Percentiles rank a stretch among this genome's conserved stretches.
phyloP scores from a whole-genome alignment of 1,140 invertebrate genomes.

The Phenacoccus solenopsis region DNA sequence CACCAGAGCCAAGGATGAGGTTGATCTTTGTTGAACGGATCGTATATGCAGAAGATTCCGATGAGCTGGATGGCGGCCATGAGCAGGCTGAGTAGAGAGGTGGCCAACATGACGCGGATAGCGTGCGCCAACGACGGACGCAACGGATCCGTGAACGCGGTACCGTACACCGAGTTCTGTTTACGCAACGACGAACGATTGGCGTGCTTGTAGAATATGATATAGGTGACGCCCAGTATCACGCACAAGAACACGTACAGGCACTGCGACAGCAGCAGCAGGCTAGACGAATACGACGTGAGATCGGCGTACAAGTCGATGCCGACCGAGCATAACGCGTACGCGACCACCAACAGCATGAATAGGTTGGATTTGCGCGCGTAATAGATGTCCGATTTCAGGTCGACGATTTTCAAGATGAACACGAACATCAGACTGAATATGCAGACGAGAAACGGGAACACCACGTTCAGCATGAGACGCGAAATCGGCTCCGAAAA shows the following conservation, averaged over 20 bases:
- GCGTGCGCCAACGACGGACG: conserved; percentile 44
- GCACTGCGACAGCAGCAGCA: conserved; percentile 66
- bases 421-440: conserved; percentile 76
- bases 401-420: conserved; percentile 53
- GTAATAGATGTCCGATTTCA: conserved; percentile 34
- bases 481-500: conserved; percentile 65
- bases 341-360: conserved; percentile 43
- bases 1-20: conserved; percentile 69
- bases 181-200: conserved; percentile 34
- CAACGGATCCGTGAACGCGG: conserved; percentile 32
- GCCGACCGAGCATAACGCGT: conserved; percentile 57
- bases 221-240: conserved; percentile 64
- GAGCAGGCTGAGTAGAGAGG: conserved; percentile 65
- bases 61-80: conserved; percentile 70
- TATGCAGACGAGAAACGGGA: conserved; percentile 68
- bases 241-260: conserved; percentile 66
- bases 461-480: conserved; percentile 66
- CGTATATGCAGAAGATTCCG: conserved; percentile 58
- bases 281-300: conserved; percentile 38
- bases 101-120: conserved; percentile 72
- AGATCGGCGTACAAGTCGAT: conserved; percentile 52
- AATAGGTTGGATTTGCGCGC: conserved; percentile 43
- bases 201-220: conserved; percentile 57
- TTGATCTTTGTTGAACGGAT: conserved; percentile 36
- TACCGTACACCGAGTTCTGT: conserved; percentile 33